Evolutionary conservation across 2,113 vertebrate genomes (phyloP), one percentile per base, ranked within the genome.

Genomic region (Mystacornis crossleyi): DNA sequence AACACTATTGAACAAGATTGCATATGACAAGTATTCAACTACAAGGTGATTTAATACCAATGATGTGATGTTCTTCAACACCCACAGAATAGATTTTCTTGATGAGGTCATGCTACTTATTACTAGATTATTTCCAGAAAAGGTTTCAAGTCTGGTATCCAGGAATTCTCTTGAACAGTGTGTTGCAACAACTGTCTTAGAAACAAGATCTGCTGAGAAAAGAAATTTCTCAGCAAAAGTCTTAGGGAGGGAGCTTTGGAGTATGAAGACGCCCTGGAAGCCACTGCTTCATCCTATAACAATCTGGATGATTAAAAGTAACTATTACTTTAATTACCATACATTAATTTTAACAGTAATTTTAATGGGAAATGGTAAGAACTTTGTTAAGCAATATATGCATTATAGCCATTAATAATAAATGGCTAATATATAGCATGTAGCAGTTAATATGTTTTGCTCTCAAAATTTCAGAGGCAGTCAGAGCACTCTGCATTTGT

Each of bases 61-160:
- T 21, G 55, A 81, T 54, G n/a, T 36, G 47, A 81, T 66, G 28
- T 34, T 93, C 72, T 93, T 91, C 69, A 84, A 89, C 64, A 84
- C 4, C 34, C 64, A 77, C 60, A 83, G 64, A 83, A 67, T 12
- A 89, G 72, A 62, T 91, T 70, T 86, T 48, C 64, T 84, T 81
- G 64, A 69, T 94, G 90, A 93, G n/a, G 55, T 94, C 88, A 84
- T 89, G 67, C 36, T 80, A 86, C 48, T 91, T 67, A 62, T 57
- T 89, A 86, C 24, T 84, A 84, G 34, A 81, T 23, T 78, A 42
- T 82, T 93, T 85, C 55, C 86, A 87, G 57, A 85, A 87, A 90
- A 67, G 0, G 0, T 64, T 85, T 81, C 48, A 72, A 26, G 48
- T 48, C 74, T 82, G 34, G 65, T 47, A 82, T 78, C 29, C 43